phyloP scores from a whole-genome alignment of 2,888 invertebrate species.

The Drosophila meridiana region DNA sequence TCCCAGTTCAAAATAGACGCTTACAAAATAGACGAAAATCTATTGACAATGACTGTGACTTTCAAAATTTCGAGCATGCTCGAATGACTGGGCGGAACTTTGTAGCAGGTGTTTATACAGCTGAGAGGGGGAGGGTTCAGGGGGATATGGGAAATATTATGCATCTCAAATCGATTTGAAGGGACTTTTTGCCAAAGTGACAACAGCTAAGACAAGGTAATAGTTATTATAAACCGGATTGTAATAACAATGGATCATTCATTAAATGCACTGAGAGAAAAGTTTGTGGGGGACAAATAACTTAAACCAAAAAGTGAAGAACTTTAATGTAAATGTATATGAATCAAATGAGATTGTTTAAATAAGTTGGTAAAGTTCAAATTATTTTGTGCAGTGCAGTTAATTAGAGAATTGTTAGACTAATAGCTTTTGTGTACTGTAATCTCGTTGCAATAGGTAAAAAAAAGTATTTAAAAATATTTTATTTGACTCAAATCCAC shows the following conservation, averaged over 20 bases:
- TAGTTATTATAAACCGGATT: slow-evolving; percentile 60
- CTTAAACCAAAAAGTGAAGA: background rate
- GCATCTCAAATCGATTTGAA: slow-evolving; percentile 34
- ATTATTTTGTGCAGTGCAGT: slow-evolving; percentile 16
- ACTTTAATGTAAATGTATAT: background rate
- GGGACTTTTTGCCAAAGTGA: slow-evolving; percentile 53
- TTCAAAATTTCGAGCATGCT: slow-evolving; percentile 49
- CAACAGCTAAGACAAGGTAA: slow-evolving; percentile 37
- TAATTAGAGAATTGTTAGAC: slow-evolving; percentile 35
- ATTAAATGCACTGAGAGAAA: slow-evolving; percentile 53
- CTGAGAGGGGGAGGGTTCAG: too few relatives aligned
- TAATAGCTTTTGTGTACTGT: too few relatives aligned
- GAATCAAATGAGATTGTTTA: background rate
- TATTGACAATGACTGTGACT: slow-evolving; percentile 43
- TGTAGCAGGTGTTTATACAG: slow-evolving; percentile 2
- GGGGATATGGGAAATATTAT: slow-evolving; percentile 45
- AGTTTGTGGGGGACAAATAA: background rate
- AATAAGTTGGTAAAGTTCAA: too few relatives aligned
- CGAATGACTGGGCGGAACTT: slow-evolving; percentile 37
- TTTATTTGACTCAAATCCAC: too few relatives aligned
- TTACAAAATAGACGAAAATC: slow-evolving; percentile 49
- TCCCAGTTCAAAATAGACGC: slow-evolving; percentile 24
- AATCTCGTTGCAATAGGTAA: too few relatives aligned
- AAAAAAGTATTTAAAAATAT: slow-evolving; percentile 42
- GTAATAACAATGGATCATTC: slow-evolving; percentile 49